Base-by-base conservation (phyloP, 1,140 invertebrate genomes). In the Akabosia matsudoensis region DNA sequence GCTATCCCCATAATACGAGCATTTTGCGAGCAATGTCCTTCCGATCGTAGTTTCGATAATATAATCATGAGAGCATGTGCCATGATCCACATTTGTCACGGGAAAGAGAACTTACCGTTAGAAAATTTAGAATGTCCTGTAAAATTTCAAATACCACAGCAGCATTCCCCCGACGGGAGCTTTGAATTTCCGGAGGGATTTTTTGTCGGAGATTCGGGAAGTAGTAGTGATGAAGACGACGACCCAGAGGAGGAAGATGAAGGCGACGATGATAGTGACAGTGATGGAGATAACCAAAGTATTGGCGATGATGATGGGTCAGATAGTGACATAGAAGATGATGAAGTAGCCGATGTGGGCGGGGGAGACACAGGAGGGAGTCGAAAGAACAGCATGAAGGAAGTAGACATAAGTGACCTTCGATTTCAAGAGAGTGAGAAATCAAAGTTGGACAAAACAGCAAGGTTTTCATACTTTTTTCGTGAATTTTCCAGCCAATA, bases 11-110 rank as follows among this genome's bases (percentile, higher is more conserved):
- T 88, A 18, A 83, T 91, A 1, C 87, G 90, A 83, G 86, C 87
- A 77, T 91, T 91, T 83, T 90, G 89, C 80, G 86, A 85, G 0
- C 86, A 86, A 54, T 91, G 90, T 82, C 90, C 90, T 1, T 88
- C 90, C 80, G 89, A 91, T 79, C 88, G 89, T 71, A 84, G 86
- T 7, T 90, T 89, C 79, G 90, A 91, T 82, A 85, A 86, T 26
- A 82, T 90, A 0, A 80, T 91, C 70, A 87, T 88, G 26, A 86
- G 88, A 80, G 87, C 90, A 1, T 90, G 88, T 75, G 87, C 87
- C 18, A 88, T 91, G 51, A 89, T 91, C 77, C 89, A 88, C 78
- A 83, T 89, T 26, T 90, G 90, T 82, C 83, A 90, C 56, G 88
- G 88, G 73, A 90, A 89, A 81, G 89, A 88, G 82, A 86, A 88